These are phyloP conservation scores for Vanessa tameamea DNA, from an alignment of 1,140 invertebrate species.

Conservation along the genomic window DNA sequence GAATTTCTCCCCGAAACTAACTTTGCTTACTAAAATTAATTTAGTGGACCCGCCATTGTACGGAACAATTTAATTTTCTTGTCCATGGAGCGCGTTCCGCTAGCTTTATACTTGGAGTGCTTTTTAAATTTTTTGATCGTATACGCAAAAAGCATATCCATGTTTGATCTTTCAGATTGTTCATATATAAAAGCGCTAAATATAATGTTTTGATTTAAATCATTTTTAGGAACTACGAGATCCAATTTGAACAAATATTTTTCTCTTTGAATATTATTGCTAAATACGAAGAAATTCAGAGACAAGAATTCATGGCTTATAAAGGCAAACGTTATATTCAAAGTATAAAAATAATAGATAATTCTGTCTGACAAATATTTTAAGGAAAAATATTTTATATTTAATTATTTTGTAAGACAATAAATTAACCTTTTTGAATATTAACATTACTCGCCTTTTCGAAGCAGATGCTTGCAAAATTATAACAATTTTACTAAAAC, in stretches of 20 bases:
- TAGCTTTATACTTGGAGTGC: slow-evolving; percentile 1
- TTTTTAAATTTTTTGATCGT: slow-evolving; percentile 3
- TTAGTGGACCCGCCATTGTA: slow-evolving; percentile 44
- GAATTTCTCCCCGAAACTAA: slow-evolving; percentile 45
- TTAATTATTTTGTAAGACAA: too few species aligned
- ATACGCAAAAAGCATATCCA: background rate
- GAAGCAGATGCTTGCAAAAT: slow-evolving; percentile 1
- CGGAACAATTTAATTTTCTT: slow-evolving; percentile 41
- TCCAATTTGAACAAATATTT: background rate
- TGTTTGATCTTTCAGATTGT: background rate
- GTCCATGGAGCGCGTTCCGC: background rate
- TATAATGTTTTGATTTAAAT: background rate
- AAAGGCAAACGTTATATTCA: too few species aligned
- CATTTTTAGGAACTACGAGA: background rate
- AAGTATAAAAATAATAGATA: too few species aligned
- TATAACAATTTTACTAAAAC: slow-evolving; percentile 3
- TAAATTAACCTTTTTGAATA: too few species aligned
- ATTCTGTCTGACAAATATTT: too few species aligned
- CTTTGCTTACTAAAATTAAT: slow-evolving; percentile 53
- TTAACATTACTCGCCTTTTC: background rate
- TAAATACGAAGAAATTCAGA: too few species aligned
- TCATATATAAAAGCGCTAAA: background rate
- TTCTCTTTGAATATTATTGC: too few species aligned
- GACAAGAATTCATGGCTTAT: too few species aligned
- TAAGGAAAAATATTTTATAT: too few species aligned